Conservation (phyloP, 2,113 vertebrate genomes). For the Cyprinodon tularosa region DNA sequence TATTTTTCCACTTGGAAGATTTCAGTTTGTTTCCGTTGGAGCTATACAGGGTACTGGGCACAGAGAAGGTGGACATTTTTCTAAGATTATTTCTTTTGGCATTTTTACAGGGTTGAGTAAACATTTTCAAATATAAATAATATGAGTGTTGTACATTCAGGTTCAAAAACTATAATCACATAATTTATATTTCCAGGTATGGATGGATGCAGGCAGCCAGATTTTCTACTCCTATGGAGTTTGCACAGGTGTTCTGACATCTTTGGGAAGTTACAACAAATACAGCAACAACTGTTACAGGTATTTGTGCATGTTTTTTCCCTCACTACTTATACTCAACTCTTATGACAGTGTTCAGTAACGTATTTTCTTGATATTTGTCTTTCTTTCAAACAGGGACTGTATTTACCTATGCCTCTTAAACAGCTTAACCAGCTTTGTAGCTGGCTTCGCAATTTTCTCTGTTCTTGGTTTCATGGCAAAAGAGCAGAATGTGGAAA, state of each 20-base stretch:
- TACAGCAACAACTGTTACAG: slow-evolving; percentile 83
- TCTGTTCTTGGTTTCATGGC: slow-evolving; percentile 92
- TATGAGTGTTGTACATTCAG: background rate
- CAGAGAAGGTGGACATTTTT: background rate
- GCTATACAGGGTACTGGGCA: no score
- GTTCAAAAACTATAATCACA: no score
- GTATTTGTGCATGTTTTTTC: slow-evolving; percentile 47
- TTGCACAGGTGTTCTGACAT: slow-evolving; percentile 78
- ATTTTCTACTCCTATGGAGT: slow-evolving; percentile 82
- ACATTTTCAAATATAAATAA: background rate
- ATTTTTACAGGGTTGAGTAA: background rate
- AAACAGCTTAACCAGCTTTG: slow-evolving; percentile 91
- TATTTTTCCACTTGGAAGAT: no score
- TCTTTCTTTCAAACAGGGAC: slow-evolving; percentile 78
- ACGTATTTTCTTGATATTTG: background rate
- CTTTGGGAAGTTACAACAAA: slow-evolving; percentile 83
- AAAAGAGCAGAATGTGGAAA: slow-evolving; percentile 84
- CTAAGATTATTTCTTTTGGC: background rate
- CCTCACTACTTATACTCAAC: background rate
- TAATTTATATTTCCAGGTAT: slow-evolving; percentile 67
- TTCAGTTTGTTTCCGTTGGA: no score
- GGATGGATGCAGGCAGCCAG: slow-evolving; percentile 84
- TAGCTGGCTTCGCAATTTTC: slow-evolving; percentile 93
- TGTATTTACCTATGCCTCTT: slow-evolving; percentile 88
- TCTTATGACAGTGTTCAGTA: background rate